Base-by-base conservation (phyloP, 2,888 invertebrate species). In the Myopa tessellatipennis region DNA sequence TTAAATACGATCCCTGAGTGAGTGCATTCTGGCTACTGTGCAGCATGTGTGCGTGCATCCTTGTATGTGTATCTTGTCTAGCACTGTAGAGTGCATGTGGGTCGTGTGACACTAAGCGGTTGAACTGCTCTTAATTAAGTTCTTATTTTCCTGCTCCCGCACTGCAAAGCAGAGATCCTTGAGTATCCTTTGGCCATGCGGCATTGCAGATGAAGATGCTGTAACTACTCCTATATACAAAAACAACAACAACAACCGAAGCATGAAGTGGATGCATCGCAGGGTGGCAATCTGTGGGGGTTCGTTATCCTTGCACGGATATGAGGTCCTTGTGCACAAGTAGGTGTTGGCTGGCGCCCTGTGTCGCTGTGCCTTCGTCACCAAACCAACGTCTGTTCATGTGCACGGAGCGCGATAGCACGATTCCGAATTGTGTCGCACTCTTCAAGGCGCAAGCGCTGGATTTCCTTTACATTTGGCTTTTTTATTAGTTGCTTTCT, bases 391-490 rank as follows among this genome's bases (percentile, higher is more conserved):
- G 6, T 52, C 50, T 36, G 45, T 16, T 16, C 18, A 10, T 7
- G 10, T 14, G 60, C 70, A 75, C 67, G 79, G 67, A 77, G 70
- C 38, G 18, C 73, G 18, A 60, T 55, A 36, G 26, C 69, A 70
- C 40, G 55, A 78, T 65, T 26, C 60, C 61, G 71, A 79, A 72
- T 38, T 75, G 52, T 65, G 52, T 65, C 67, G 71, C 73, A 61
- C 60, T 68, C 65, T 76, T 60, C 26, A 79, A 72, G 75, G 77
- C 79, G 79, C 79, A 70, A 60, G 79, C 79, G 79, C 79, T 61
- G 77, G 68, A 70, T 74, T 79, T 75, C 58, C 38, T 40, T 58
- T 69, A 8, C 50, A 61, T 74, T 68, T 68, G 18, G 7, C 16
- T 60, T 76, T 63, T 45, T 70, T 70, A 5, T 38, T n/a, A 7